Evolutionary conservation across 2,888 invertebrate genomes (phyloP).

Genomic region (Oligia fasciuncula): DNA sequence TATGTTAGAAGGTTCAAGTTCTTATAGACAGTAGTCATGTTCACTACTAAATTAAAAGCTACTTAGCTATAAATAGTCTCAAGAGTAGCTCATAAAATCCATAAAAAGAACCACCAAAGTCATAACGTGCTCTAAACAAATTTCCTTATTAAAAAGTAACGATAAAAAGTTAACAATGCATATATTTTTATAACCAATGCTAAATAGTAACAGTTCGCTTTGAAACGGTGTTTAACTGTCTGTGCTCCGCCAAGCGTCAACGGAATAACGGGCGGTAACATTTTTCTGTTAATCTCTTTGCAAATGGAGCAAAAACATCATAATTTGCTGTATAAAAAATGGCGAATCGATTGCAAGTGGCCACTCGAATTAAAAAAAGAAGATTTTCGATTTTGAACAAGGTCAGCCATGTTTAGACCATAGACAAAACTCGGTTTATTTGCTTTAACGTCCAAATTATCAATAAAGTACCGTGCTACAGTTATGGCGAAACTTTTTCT

Average conservation of each 20-base stretch:
- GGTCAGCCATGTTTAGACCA: conserved; percentile 34
- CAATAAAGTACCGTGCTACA: conserved; percentile 52
- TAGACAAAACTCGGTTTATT: conserved; percentile 44
- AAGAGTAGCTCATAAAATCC: conserved; percentile 13
- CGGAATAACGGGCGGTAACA: conserved; percentile 74
- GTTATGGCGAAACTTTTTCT: conserved; percentile 60
- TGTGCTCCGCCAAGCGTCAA: conserved; percentile 79
- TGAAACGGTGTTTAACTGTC: conserved; percentile 82
- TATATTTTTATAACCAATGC: conserved; percentile 68
- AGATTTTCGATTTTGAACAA: conserved; percentile 33
- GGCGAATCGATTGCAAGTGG: conserved; percentile 19
- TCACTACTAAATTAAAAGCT: neutral
- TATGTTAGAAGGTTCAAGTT: neutral
- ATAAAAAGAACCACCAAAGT: conserved; percentile 15
- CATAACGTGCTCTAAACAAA: conserved; percentile 47
- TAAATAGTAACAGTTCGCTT: conserved; percentile 74
- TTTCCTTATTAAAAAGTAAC: conserved; percentile 57
- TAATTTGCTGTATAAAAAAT: conserved; percentile 49
- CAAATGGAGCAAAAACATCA: conserved; percentile 62
- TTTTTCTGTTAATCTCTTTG: conserved; percentile 73
- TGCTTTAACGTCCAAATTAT: conserved; percentile 43
- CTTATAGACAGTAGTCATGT: neutral
- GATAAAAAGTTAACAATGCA: conserved; percentile 58
- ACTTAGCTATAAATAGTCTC: conserved; percentile 8
- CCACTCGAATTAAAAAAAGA: conserved; percentile 19